These are phyloP conservation scores for Limnephilus auricula DNA, from an alignment of 2,888 invertebrate genomes.

Conservation along the genomic window DNA sequence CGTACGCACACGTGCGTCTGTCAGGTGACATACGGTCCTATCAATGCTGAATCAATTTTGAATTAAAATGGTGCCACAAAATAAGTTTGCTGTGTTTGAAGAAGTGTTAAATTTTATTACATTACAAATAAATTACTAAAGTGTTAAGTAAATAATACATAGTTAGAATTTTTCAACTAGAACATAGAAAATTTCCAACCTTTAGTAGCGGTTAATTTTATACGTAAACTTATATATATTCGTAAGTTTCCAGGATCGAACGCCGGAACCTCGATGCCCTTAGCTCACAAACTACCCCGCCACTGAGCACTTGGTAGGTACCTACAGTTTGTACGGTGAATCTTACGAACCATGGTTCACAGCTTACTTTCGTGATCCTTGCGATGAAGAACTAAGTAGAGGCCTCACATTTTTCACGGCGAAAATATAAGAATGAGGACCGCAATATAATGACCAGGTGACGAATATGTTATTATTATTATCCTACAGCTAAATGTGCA, in stretches of 20 bases:
- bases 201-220: not conserved
- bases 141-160: too few species aligned
- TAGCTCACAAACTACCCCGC: not conserved
- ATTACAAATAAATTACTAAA: too few species aligned
- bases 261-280: not conserved
- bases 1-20: too few species aligned
- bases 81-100: too few species aligned
- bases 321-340: not conserved
- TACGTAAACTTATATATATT: not conserved
- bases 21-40: too few species aligned
- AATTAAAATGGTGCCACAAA: too few species aligned
- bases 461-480: too few species aligned
- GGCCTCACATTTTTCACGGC: not conserved
- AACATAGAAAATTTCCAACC: not conserved
- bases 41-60: too few species aligned
- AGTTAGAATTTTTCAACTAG: too few species aligned
- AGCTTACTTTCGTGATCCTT: not conserved
- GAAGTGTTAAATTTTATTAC: too few species aligned
- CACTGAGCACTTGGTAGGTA: not conserved
- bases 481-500: too few species aligned
- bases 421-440: not conserved
- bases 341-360: slow-evolving; percentile 15
- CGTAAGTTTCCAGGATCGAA: not conserved
- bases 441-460: too few species aligned
- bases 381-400: not conserved